Evolutionary conservation across 2,888 invertebrate genomes (phyloP), one percentile per base, ranked within the genome.

Genomic region (Lasioglossum oenotherae): DNA sequence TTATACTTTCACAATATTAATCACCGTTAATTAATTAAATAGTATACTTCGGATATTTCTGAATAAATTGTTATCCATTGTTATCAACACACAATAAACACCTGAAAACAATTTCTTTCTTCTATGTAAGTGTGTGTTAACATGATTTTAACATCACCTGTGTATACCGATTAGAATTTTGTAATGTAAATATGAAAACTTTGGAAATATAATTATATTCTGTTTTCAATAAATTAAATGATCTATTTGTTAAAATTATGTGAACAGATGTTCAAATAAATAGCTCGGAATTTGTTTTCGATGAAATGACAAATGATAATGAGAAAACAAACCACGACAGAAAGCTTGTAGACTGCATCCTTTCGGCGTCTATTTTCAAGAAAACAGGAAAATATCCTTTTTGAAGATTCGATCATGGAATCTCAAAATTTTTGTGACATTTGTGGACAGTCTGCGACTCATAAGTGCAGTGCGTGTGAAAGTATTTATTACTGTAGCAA

Each of bases 401-500:
- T 69, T 2, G 12, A 5, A n/a, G 23, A 14, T n/a, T 5, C 14
- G 12, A 71, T 14, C 71, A 71, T 71, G 71, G 71, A 71, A n/a
- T 6, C 71, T 14, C 41, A 71, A n/a, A 71, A 38, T 71, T 41
- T 71, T 71, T 71, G 71, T n/a, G 71, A 38, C n/a, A 41, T 71
- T 71, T 71, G 71, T 6, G 71, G 71, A 14, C 10, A n/a, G 71
- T 14, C 12, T 14, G 71, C 71, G n/a, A 71, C 41, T 41, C 23
- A n/a, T 41, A 71, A 41, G 14, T 71, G 71, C 19, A 71, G 71
- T 41, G 71, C 71, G 0, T 71, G 71, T 41, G 71, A 41, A 41
- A 71, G 12, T 71, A 41, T n/a, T 38, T 38, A 41, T n/a, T 71
- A 71, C 71, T 71, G 71, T 14, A n/a, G 71, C 71, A 71, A 71